Conservation (phyloP, 2,113 vertebrate genomes). For the Ceratotherium simum region DNA sequence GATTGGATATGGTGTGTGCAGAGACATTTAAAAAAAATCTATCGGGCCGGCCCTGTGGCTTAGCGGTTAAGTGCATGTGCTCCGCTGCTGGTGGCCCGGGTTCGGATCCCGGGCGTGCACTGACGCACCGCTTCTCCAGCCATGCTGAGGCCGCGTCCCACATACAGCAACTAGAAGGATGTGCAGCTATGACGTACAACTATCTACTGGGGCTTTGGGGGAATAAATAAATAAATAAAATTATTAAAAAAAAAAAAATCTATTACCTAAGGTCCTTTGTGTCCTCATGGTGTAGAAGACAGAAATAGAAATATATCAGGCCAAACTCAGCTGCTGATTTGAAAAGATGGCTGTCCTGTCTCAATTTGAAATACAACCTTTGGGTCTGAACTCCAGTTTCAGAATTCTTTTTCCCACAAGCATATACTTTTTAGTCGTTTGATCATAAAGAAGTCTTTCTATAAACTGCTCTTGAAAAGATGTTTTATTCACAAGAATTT, state of each 20-base stretch:
- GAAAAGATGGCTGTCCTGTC: not conserved
- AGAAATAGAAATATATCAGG: not conserved
- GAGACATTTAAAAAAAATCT: not conserved
- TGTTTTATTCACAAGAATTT: conserved; percentile 25
- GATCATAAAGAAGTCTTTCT: not conserved
- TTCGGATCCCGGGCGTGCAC: too few species aligned
- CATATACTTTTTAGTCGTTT: not conserved
- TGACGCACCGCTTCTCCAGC: too few species aligned
- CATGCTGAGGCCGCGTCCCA: too few species aligned
- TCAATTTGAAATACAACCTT: not conserved
- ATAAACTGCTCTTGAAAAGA: not conserved
- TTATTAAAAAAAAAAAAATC: too few species aligned
- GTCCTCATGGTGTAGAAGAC: not conserved
- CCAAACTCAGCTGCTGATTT: not conserved
- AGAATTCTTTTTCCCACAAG: not conserved
- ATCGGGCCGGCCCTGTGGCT: too few species aligned
- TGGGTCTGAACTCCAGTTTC: conserved; percentile 21
- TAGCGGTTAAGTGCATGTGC: too few species aligned
- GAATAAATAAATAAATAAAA: too few species aligned
- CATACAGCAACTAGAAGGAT: too few species aligned
- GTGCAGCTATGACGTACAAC: too few species aligned
- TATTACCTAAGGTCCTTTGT: not conserved
- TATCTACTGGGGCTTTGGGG: too few species aligned
- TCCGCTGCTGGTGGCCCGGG: too few species aligned
- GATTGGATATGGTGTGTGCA: not conserved